Conservation (phyloP, 1,140 invertebrate genomes). For the Himalopsyche phryganea region DNA sequence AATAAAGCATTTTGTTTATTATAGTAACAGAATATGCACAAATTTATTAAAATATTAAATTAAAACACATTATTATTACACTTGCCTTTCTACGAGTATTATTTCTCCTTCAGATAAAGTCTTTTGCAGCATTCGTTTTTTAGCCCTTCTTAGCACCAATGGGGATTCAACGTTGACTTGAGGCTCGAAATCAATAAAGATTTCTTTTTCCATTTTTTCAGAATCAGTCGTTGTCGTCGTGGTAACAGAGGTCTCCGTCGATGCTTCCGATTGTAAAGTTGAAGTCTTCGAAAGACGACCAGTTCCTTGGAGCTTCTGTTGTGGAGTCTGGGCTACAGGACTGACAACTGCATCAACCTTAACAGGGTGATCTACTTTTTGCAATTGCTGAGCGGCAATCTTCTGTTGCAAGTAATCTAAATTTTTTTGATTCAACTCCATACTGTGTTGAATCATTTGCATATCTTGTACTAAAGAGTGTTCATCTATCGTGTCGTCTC, state of each 20-base stretch:
- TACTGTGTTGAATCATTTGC: conserved; percentile 51
- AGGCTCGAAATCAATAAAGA: conserved; percentile 83
- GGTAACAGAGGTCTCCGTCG: conserved; percentile 49
- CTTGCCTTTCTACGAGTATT: conserved; percentile 65
- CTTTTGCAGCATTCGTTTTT: conserved; percentile 66
- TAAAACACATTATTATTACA: background rate
- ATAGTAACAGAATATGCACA: background rate
- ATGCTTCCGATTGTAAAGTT: conserved; percentile 51
- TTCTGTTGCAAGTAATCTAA: conserved; percentile 53
- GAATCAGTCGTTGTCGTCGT: conserved; percentile 51
- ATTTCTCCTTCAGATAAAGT: conserved; percentile 75
- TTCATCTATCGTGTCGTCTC: conserved; percentile 52
- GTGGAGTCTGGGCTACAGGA: background rate
- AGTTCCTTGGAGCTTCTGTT: conserved; percentile 37
- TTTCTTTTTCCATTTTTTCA: conserved; percentile 70
- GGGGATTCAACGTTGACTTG: conserved; percentile 61
- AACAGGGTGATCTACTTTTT: conserved; percentile 41
- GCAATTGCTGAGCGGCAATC: conserved; percentile 49
- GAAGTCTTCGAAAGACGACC: conserved; percentile 51
- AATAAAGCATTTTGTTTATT: conserved; percentile 23
- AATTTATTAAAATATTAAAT: background rate
- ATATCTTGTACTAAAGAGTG: conserved; percentile 39
- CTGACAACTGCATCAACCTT: background rate
- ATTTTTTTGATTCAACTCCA: conserved; percentile 51
- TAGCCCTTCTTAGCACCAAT: conserved; percentile 48